Percentiles rank a stretch among this genome's conserved stretches.
These are phyloP conservation scores for Melanotaenia nigrans DNA, from an alignment of 2,797 vertebrate species.

Conservation along the genomic window DNA sequence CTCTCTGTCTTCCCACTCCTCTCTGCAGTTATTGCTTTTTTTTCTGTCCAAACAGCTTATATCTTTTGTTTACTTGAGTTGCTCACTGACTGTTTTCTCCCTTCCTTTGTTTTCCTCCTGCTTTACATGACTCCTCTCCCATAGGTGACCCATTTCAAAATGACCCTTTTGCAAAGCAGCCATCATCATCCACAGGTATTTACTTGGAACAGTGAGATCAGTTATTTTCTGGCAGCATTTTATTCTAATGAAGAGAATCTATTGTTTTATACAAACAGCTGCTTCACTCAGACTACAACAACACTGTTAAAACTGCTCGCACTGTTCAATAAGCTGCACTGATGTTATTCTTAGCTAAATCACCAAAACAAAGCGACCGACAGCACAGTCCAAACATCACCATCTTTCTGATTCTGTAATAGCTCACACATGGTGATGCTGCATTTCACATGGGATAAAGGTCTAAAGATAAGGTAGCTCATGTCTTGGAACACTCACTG, in stretches of 20 bases:
- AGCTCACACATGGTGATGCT: neutral
- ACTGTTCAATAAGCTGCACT: neutral
- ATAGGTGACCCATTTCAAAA: slow-evolving; percentile 95
- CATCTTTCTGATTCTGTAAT: neutral
- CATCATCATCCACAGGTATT: slow-evolving; percentile 86
- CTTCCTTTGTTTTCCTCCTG: slow-evolving; percentile 14
- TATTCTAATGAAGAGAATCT: neutral
- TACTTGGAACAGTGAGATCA: neutral
- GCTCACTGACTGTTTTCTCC: slow-evolving; percentile 39
- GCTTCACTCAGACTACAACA: neutral
- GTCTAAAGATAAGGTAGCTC: neutral
- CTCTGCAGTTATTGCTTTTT: slow-evolving; percentile 9
- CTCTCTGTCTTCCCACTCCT: neutral
- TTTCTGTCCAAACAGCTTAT: slow-evolving; percentile 11
- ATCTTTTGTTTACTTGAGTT: slow-evolving; percentile 30
- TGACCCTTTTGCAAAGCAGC: slow-evolving; percentile 92
- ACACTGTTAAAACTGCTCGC: neutral
- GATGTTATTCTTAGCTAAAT: neutral
- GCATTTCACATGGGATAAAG: neutral
- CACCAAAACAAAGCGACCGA: neutral
- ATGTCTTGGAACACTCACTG: neutral
- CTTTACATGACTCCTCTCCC: slow-evolving; percentile 38
- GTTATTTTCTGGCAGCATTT: neutral
- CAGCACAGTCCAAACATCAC: neutral
- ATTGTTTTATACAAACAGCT: neutral